Conservation (phyloP, 2,888 invertebrate genomes). For the Parapristionchus giblindavisi region DNA sequence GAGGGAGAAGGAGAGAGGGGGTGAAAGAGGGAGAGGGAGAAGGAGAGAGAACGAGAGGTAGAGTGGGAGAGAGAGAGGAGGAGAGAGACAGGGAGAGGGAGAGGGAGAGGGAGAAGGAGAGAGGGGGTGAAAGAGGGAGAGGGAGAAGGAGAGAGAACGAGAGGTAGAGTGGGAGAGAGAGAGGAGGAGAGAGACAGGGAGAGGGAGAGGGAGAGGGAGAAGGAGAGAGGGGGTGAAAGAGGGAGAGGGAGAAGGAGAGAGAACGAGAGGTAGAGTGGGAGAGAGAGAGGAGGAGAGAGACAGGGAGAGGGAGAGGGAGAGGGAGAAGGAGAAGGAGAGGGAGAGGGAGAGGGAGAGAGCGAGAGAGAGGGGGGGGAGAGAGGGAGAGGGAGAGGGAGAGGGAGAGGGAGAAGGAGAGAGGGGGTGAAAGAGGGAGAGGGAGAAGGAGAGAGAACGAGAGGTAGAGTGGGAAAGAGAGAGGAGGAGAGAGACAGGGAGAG, state of each 20-base stretch:
- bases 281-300: no score
- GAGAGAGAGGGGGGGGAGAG: no score
- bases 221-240: constrained; percentile 39
- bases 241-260: no score
- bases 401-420: constrained; percentile 37
- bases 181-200: no score
- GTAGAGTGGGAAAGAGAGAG: constrained; percentile 38
- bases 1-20: constrained; percentile 35
- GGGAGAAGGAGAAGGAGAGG: constrained; percentile 12
- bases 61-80: no score
- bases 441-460: constrained; percentile 14
- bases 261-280: no score
- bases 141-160: not conserved
- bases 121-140: constrained; percentile 18
- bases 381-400: constrained; percentile 28
- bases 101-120: constrained; percentile 24
- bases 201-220: constrained; percentile 30
- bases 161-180: not conserved
- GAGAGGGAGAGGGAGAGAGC: no score
- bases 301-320: constrained; percentile 36
- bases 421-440: constrained; percentile 6
- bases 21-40: constrained; percentile 13
- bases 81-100: no score
- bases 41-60: no score
- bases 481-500: constrained; percentile 40